Percentiles rank a stretch among this genome's conserved stretches.
Evolutionary conservation across 2,113 vertebrate species (phyloP).

Genomic region (Antechinus flavipes): DNA sequence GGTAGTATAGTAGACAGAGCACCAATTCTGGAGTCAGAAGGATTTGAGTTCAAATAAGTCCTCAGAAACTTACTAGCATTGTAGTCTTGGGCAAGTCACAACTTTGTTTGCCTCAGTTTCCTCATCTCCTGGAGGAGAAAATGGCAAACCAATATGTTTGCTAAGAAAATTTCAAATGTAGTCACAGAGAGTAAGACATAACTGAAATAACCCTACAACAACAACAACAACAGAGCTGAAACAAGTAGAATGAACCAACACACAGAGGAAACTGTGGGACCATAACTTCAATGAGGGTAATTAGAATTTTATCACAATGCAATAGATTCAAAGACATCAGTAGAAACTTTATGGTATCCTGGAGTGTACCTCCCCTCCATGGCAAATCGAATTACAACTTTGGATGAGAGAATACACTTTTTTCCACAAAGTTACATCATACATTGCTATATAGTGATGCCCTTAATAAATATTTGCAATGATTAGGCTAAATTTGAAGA

Average conservation of each 20-base stretch:
- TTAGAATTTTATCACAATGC: background rate
- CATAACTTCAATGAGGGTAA: background rate
- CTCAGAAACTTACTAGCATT: too few species aligned
- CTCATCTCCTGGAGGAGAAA: background rate
- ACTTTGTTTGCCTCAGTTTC: too few species aligned
- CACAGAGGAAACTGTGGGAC: background rate
- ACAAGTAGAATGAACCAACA: background rate
- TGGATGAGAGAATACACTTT: background rate
- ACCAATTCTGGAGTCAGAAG: background rate
- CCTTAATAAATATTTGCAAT: background rate
- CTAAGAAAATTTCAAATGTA: background rate
- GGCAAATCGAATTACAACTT: background rate
- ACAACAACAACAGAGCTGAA: background rate
- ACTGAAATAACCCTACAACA: background rate
- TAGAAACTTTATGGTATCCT: background rate
- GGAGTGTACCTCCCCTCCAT: background rate
- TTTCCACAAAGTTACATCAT: background rate
- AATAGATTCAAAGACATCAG: background rate
- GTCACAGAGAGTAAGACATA: background rate
- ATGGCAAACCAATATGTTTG: background rate
- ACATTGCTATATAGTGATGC: background rate
- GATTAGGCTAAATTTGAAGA: background rate
- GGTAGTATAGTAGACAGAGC: background rate
- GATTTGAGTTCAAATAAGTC: background rate
- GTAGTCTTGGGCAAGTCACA: too few species aligned